Evolutionary conservation across 2,113 vertebrate genomes (phyloP).

Genomic region (rabbit (Oryctolagus cuniculus)): DNA sequence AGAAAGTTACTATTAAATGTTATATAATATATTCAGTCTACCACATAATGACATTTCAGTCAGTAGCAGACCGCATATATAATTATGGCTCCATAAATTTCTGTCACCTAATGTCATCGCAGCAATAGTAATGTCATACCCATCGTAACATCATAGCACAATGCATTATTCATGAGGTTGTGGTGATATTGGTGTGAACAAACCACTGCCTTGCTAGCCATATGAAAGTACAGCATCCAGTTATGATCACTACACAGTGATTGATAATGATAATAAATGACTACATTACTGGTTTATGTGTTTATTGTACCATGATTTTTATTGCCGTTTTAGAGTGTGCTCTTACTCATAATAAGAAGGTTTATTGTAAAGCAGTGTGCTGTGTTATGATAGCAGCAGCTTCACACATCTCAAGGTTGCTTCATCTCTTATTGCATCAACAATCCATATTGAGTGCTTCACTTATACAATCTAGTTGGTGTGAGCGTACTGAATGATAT

Average conservation of each 20-base stretch:
- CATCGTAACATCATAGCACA: not conserved
- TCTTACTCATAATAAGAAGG: not conserved
- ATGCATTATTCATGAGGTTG: not conserved
- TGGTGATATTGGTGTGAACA: not conserved
- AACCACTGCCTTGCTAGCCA: not conserved
- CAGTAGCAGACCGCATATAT: not conserved
- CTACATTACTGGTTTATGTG: not conserved
- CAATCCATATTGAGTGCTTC: not conserved
- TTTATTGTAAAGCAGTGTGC: not conserved
- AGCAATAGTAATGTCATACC: too few species aligned
- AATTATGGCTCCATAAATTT: not conserved
- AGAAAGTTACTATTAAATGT: not conserved
- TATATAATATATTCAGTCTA: too few species aligned
- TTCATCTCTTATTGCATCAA: not conserved
- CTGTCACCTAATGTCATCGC: too few species aligned
- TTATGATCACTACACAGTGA: not conserved
- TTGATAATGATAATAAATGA: not conserved
- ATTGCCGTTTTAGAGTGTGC: not conserved
- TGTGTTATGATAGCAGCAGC: too few species aligned
- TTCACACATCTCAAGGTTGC: too few species aligned
- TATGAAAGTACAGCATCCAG: not conserved
- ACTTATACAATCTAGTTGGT: not conserved
- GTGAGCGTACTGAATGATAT: not conserved
- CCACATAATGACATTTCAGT: not conserved
- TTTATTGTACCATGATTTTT: not conserved